Base-by-base conservation (phyloP, 64 coral and sea anemone species). In the Porites lutea region DNA sequence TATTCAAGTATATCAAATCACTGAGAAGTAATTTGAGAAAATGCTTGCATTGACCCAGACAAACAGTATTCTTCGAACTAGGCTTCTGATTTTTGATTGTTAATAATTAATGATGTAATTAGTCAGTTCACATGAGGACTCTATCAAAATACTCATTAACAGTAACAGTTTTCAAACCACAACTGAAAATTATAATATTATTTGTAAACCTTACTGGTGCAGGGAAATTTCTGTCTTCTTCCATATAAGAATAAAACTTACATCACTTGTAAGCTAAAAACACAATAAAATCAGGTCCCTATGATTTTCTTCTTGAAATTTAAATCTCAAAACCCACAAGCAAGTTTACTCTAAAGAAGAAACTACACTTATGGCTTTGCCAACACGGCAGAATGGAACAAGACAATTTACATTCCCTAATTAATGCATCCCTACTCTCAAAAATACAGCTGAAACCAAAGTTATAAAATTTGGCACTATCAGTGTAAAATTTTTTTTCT, bases 31-130 rank as follows among this genome's bases (percentile, higher is more conserved):
- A 19, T 48, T 18, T 37, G 27, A 37, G 27, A 76, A 51, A 4
- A 50, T 51, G 19, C 73, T 57, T 12, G 1, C 54, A 57, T 13
- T 5, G 13, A 65, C 62, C 18, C 5, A 53, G 19, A 78, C 5
- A 27, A 13, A 3, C 12, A 3, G 1, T 55, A 22, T 21, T 55
- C 18, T 22, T 57, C 3, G 20, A 57, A 16, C 13, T 10, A n/a
- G 48, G 9, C 12, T 55, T 78, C 52, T 23, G 8, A 78, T 78
- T 49, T 47, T 78, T 10, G n/a, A 12, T 52, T 58, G 1, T 77
- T 55, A 78, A 78, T 76, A 50, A 55, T 58, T 55, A 78, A 55
- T 6, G 12, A 78, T 78, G 75, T 78, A 52, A 55, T 78, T 52
- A 55, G 51, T 57, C n/a, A 2, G 19, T 78, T 78, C 52, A 53